Evolutionary conservation across 2,888 invertebrate species (phyloP), one percentile per base, ranked within the genome.

Genomic region (Cybosia mesomella): DNA sequence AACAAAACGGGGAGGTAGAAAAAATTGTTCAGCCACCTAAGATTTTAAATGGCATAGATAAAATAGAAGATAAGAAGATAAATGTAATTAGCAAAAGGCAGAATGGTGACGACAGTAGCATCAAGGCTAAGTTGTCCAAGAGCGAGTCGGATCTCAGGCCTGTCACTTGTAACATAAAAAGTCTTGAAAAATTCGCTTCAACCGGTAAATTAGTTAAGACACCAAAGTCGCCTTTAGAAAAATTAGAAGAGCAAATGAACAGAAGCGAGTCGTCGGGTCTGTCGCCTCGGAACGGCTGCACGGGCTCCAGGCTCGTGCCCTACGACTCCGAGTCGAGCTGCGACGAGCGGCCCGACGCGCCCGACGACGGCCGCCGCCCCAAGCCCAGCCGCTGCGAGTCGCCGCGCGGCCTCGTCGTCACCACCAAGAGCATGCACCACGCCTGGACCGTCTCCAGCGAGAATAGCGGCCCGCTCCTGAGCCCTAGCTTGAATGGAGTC

Each of bases 241-340:
- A 92, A 76, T 79, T 93, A 68, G 93, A 94, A 75, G 94, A 94
- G 73, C 94, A 94, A 80, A 94, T 94, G 93, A 92, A 92, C 69
- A 91, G 90, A 68, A 87, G 84, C 71, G 91, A 92, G 72, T 76
- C 83, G 1, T 82, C 85, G 3, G 85, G 82, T 67, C 83, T 88
- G 67, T 73, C 82, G 32, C 86, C 86, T 53, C 86, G 87, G 71
- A 91, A 92, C 73, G 90, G 90, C 3, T 83, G 81, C 73, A 75
- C 85, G 24, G 83, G 85, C 49, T 91, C 93, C 15, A 89, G 90
- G 75, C 89, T 96, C 66, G 96, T 96, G 68, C 96, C 96, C 28
- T 96, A 96, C 79, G 96, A 96, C 80, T 95, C 95, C 0, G 96
- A 96, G 81, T 96, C 96, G 0, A 96, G 95, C 73, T 90, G 94